Evolutionary conservation across 2,888 invertebrate genomes (phyloP).

Genomic region (Ptychoptera albimana): DNA sequence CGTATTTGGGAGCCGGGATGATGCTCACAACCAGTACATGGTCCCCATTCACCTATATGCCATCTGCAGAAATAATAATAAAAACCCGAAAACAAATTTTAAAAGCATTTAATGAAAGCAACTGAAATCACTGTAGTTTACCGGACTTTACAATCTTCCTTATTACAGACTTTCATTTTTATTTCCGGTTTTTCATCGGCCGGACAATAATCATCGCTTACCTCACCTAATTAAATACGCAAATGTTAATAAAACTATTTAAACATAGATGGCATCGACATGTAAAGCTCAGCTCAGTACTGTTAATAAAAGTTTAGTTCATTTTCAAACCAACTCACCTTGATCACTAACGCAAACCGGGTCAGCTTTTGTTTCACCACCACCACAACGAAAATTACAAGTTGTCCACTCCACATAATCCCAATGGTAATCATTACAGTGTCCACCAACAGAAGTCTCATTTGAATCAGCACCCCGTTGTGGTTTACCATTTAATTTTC

Average conservation of each 20-base stretch:
- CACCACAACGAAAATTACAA: constrained; percentile 45
- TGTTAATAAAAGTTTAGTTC: no score
- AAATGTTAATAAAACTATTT: no score
- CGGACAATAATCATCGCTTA: constrained; percentile 36
- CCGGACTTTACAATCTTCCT: constrained; percentile 33
- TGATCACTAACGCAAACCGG: constrained; percentile 40
- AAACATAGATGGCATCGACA: no score
- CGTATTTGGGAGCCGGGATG: constrained; percentile 30
- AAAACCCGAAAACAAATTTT: neutral
- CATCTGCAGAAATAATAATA: constrained; percentile 30
- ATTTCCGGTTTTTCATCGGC: constrained; percentile 27
- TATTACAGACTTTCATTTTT: constrained; percentile 31
- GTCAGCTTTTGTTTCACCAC: constrained; percentile 36
- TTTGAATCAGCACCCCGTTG: neutral
- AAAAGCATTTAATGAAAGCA: neutral
- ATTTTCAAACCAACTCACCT: constrained; percentile 16
- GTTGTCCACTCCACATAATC: constrained; percentile 43
- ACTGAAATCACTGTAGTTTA: no score
- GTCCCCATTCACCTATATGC: constrained; percentile 47
- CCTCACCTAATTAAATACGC: constrained; percentile 33
- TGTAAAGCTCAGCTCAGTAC: no score
- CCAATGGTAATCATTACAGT: constrained; percentile 35
- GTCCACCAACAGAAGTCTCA: neutral
- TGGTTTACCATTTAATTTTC: neutral
- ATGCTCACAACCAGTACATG: constrained; percentile 38